Conservation (phyloP, 2,888 invertebrate species). For the Teleogryllus oceanicus region DNA sequence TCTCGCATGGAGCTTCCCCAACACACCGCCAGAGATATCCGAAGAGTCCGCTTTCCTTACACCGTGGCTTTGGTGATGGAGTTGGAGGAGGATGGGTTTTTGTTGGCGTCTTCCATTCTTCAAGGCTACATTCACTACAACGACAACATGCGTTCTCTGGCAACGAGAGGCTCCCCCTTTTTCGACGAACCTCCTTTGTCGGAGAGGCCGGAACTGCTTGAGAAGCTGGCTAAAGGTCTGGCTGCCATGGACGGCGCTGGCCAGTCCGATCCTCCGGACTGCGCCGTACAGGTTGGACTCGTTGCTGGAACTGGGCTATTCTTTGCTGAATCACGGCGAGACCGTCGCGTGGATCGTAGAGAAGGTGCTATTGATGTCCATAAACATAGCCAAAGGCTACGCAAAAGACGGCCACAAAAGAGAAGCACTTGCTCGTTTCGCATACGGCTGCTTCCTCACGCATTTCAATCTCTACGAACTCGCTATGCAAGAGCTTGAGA, state of each 20-base stretch:
- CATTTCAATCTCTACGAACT: too few relatives aligned
- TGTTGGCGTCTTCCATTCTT: not conserved
- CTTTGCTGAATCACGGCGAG: not conserved
- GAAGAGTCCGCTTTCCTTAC: not conserved
- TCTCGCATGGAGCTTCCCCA: not conserved
- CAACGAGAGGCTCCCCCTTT: not conserved
- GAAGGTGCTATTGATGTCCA: not conserved
- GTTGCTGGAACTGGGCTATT: not conserved
- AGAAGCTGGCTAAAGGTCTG: not conserved
- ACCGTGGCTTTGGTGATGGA: not conserved
- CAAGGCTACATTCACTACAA: not conserved
- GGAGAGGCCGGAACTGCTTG: not conserved
- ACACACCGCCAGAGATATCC: not conserved
- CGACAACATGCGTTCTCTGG: not conserved
- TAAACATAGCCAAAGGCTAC: not conserved
- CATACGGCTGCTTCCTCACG: not conserved
- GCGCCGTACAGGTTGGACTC: not conserved
- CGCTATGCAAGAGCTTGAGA: too few relatives aligned
- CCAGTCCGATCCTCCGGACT: not conserved
- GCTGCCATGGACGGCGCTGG: not conserved
- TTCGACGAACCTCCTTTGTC: not conserved
- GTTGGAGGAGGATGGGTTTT: not conserved
- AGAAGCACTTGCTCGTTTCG: not conserved
- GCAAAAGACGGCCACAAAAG: not conserved
- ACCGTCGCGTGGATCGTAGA: not conserved